Conservation (phyloP, 2,888 invertebrate species). For the Melanotus villosus region DNA sequence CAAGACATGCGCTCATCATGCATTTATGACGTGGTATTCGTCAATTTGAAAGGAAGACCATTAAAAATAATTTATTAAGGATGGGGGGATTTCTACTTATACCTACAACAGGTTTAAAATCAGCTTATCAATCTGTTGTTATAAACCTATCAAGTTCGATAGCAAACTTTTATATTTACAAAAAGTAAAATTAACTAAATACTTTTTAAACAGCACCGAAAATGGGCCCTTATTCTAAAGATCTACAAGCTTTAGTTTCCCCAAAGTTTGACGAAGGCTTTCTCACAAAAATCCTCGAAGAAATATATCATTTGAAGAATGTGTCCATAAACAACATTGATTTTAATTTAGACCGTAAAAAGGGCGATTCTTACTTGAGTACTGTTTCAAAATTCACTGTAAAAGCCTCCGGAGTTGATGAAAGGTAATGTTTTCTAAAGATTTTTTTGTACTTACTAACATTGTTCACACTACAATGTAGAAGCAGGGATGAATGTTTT, state of each 20-base stretch:
- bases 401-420: conserved; percentile 66
- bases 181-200: no score
- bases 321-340: conserved; percentile 67
- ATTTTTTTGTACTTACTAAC: background rate
- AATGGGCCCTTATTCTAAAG: conserved; percentile 34
- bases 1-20: no score
- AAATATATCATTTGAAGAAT: conserved; percentile 50
- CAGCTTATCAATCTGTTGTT: no score
- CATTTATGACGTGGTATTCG: background rate
- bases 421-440: conserved; percentile 42
- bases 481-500: no score
- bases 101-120: no score
- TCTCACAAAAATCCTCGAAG: conserved; percentile 53
- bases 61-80: no score
- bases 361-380: conserved; percentile 81
- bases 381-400: conserved; percentile 75
- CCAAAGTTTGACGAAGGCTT: conserved; percentile 54
- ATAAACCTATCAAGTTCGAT: no score
- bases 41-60: no score
- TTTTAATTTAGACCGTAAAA: conserved; percentile 68
- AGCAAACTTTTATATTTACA: no score
- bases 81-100: no score
- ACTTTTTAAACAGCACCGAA: no score
- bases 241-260: conserved; percentile 51
- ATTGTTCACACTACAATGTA: background rate